Evolutionary conservation across 1,140 invertebrate species (phyloP).

Genomic region (Drosophila busckii): DNA sequence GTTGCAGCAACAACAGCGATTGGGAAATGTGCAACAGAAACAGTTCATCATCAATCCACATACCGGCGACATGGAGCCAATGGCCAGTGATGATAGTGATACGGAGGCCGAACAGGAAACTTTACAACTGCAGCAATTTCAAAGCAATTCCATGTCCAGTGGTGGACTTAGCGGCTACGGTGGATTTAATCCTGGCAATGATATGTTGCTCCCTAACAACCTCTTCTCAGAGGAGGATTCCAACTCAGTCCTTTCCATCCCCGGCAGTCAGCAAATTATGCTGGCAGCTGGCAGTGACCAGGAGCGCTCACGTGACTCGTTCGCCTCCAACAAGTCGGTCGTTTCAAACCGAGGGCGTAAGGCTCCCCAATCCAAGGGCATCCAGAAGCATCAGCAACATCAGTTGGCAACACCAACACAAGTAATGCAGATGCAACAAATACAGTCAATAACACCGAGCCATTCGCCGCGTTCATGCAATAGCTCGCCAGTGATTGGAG

Average conservation of each 20-base stretch:
- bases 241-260: constrained; percentile 78
- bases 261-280: constrained; percentile 50
- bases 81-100: constrained; percentile 84
- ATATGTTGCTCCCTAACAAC: constrained; percentile 80
- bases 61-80: constrained; percentile 90
- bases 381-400: constrained; percentile 24
- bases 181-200: constrained; percentile 79
- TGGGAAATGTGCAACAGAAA: constrained; percentile 79
- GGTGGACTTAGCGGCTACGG: constrained; percentile 57
- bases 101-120: constrained; percentile 74
- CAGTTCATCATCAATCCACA: constrained; percentile 93
- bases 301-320: constrained; percentile 68
- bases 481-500: constrained; percentile 49
- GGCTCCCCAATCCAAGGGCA: constrained; percentile 38
- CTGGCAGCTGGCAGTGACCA: constrained; percentile 81
- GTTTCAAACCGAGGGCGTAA: constrained; percentile 60
- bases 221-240: constrained; percentile 82
- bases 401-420: constrained; percentile 15
- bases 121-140: constrained; percentile 53
- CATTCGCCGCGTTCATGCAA: constrained; percentile 51
- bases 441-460: constrained; percentile 21
- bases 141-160: constrained; percentile 28
- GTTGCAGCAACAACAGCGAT: constrained; percentile 33
- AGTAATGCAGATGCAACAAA: constrained; percentile 53
- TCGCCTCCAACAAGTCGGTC: constrained; percentile 70